Percentiles rank a stretch among this genome's conserved stretches.
Evolutionary conservation across 2,888 invertebrate genomes (phyloP).

Genomic region (Noctua janthina): DNA sequence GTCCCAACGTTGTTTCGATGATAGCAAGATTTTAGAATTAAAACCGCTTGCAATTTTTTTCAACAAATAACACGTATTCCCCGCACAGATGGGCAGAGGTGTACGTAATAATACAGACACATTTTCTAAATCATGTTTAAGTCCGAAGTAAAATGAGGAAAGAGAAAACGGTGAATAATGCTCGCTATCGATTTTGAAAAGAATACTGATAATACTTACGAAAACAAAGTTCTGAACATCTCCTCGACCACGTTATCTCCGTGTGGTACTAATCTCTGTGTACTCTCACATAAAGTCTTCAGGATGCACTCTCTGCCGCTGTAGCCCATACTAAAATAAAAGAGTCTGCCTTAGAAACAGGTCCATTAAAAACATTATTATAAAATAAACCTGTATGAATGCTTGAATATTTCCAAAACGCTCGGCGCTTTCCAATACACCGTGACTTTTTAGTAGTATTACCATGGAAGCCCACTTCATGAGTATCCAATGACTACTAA

Average conservation of each 20-base stretch:
- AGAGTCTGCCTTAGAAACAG: background rate
- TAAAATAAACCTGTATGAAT: background rate
- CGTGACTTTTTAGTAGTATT: too few relatives aligned
- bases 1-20: background rate
- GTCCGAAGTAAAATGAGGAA: background rate
- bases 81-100: background rate
- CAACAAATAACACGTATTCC: background rate
- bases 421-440: background rate
- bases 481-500: too few relatives aligned
- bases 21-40: background rate
- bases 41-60: background rate
- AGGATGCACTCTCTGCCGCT: conserved; percentile 92
- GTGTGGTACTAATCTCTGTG: conserved; percentile 89
- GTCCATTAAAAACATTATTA: background rate
- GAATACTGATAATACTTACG: conserved; percentile 85
- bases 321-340: conserved; percentile 92
- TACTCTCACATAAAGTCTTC: conserved; percentile 92
- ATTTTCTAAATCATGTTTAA: background rate
- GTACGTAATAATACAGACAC: background rate
- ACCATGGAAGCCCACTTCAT: too few relatives aligned
- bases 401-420: background rate
- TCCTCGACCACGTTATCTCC: conserved; percentile 91
- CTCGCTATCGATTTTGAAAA: background rate
- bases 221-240: conserved; percentile 91
- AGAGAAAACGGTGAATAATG: background rate